These are phyloP conservation scores for Platysternon megacephalum DNA, from an alignment of 2,113 vertebrate species.

Conservation along the genomic window DNA sequence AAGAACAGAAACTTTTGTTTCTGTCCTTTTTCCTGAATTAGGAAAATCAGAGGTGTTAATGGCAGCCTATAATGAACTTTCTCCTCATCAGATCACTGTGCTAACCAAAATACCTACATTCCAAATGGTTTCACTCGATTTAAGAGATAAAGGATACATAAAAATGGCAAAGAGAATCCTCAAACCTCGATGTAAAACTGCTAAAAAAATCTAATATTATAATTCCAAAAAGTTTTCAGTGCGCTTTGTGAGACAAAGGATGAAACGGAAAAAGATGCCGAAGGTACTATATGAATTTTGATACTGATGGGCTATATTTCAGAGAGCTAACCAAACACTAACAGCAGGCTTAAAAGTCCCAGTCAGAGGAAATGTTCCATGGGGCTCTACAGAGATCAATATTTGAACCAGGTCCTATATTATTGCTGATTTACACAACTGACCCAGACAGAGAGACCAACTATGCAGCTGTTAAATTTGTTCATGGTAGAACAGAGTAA, in stretches of 20 bases:
- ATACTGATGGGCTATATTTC: neutral
- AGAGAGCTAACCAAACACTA: neutral
- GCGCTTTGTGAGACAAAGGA: neutral
- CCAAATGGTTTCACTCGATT: neutral
- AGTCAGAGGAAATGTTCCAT: constrained; percentile 4
- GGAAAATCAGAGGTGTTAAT: neutral
- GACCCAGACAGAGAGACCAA: neutral
- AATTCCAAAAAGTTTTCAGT: neutral
- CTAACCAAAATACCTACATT: neutral
- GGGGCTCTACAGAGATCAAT: neutral
- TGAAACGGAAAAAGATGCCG: neutral
- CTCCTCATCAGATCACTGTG: neutral
- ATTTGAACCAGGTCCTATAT: neutral
- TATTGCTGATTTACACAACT: constrained; percentile 20
- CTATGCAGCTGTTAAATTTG: constrained; percentile 7
- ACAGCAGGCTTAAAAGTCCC: neutral
- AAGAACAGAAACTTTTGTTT: neutral
- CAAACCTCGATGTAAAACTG: neutral
- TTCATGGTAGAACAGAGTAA: constrained; percentile 31
- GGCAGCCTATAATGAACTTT: neutral
- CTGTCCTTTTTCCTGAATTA: neutral
- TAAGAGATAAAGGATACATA: neutral
- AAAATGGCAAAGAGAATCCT: neutral
- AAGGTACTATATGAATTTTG: neutral
- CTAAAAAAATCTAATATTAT: neutral